Evolutionary conservation across 1,140 invertebrate genomes (phyloP).

Genomic region (Aphis craccivora): DNA sequence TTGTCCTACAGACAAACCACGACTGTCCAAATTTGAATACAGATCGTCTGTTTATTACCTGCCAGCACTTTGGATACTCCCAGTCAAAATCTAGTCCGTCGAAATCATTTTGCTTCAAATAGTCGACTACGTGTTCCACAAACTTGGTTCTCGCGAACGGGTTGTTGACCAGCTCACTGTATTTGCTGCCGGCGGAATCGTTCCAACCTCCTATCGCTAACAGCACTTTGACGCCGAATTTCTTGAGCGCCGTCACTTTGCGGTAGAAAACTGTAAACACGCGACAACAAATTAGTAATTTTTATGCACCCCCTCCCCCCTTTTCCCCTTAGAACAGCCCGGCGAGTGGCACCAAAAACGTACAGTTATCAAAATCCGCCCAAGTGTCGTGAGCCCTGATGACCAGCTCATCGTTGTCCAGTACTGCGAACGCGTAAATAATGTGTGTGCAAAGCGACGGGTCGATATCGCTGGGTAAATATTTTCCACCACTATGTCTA

Average conservation of each 20-base stretch:
- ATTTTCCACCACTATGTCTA: conserved; percentile 71
- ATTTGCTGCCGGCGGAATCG: conserved; percentile 71
- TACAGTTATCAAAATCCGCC: conserved; percentile 74
- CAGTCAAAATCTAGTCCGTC: conserved; percentile 73
- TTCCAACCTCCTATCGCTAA: conserved; percentile 74
- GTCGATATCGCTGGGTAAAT: conserved; percentile 73
- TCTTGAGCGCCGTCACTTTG: conserved; percentile 67
- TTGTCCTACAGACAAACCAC: background rate
- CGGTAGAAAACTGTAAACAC: conserved; percentile 68
- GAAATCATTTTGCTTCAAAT: conserved; percentile 70
- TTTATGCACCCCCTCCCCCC: no score
- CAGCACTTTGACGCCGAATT: conserved; percentile 69
- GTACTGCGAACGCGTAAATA: conserved; percentile 76
- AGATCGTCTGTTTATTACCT: conserved; percentile 65
- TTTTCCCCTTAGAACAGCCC: accelerated
- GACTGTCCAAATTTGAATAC: background rate
- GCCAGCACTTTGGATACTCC: conserved; percentile 78
- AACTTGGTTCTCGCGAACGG: conserved; percentile 66
- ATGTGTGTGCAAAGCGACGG: conserved; percentile 76
- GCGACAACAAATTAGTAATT: background rate
- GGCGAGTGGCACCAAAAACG: conserved; percentile 44
- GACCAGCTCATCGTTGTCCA: conserved; percentile 69
- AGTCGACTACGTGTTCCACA: conserved; percentile 67
- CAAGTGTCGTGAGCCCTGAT: conserved; percentile 75
- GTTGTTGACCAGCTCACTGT: conserved; percentile 69